A percentile compares a stretch with the other conserved stretches of the same genome.
Conservation (phyloP, 2,888 invertebrate genomes). For the Cheilosia vulpina region DNA sequence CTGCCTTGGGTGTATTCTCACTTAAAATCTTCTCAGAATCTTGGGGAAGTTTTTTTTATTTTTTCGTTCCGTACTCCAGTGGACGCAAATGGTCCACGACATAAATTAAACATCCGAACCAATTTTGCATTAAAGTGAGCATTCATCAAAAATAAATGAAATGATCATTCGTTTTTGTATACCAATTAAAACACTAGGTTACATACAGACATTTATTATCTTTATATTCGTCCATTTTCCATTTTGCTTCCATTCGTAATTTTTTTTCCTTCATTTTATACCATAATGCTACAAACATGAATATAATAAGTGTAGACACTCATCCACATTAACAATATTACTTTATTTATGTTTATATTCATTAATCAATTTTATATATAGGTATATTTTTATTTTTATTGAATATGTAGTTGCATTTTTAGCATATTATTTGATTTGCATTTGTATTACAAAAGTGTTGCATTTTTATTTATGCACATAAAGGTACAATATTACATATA, state of each 20-base stretch:
- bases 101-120: no score
- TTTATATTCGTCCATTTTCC: conserved; percentile 31
- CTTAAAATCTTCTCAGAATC: no score
- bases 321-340: conserved; percentile 58
- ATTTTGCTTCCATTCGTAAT: conserved; percentile 19
- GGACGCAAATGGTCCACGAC: no score
- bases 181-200: conserved; percentile 20
- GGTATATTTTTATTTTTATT: conserved; percentile 24
- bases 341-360: conserved; percentile 43
- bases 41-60: no score
- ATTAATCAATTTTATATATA: conserved; percentile 30
- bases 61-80: no score
- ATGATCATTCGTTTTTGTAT: no score
- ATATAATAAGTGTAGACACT: conserved; percentile 63
- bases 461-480: conserved; percentile 42
- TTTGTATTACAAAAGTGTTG: conserved; percentile 52
- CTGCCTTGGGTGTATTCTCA: no score
- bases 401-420: conserved; percentile 45
- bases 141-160: no score
- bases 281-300: conserved; percentile 57
- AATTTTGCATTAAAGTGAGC: no score
- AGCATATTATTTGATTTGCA: conserved; percentile 75
- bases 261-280: conserved; percentile 18
- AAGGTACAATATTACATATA: conserved; percentile 69
- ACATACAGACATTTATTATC: conserved; percentile 68